Percentiles rank a stretch among this genome's conserved stretches.
Evolutionary conservation across 2,888 invertebrate species (phyloP).

Genomic region (Odontocerum albicorne): DNA sequence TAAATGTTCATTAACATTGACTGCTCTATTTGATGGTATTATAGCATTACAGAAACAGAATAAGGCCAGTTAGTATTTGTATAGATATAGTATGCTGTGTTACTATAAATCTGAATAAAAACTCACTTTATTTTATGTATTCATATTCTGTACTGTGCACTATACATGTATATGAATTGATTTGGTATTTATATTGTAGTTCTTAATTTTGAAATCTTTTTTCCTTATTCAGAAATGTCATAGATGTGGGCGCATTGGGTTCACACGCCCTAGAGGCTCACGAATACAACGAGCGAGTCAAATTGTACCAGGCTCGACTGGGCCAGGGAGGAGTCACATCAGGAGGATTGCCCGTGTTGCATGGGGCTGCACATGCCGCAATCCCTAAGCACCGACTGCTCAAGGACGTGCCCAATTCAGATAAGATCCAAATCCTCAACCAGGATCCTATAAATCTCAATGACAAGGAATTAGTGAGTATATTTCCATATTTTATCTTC

Average conservation of each 20-base stretch:
- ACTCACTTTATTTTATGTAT: too few relatives aligned
- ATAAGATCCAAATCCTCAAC: conserved; percentile 60
- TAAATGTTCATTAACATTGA: too few relatives aligned
- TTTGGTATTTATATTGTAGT: not conserved
- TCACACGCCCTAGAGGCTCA: conserved; percentile 86
- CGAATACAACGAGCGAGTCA: conserved; percentile 82
- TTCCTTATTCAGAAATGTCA: conserved; percentile 74
- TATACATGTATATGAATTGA: too few relatives aligned
- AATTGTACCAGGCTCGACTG: conserved; percentile 64
- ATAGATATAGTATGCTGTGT: too few relatives aligned
- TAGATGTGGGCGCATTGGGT: conserved; percentile 90
- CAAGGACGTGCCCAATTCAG: conserved; percentile 74
- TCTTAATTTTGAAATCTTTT: conserved; percentile 14
- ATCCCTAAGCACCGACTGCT: conserved; percentile 57
- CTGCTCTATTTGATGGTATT: too few relatives aligned
- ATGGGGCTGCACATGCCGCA: conserved; percentile 42
- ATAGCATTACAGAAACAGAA: too few relatives aligned
- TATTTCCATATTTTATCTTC: not conserved
- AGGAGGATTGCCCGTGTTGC: conserved; percentile 28
- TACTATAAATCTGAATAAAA: too few relatives aligned
- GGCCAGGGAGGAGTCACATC: conserved; percentile 27
- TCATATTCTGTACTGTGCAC: too few relatives aligned
- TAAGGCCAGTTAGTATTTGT: too few relatives aligned
- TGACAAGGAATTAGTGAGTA: conserved; percentile 73
- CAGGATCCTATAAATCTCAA: conserved; percentile 61